These are phyloP conservation scores for Nyctereutes procyonoides DNA, from an alignment of 2,113 vertebrate genomes.

Conservation along the genomic window DNA sequence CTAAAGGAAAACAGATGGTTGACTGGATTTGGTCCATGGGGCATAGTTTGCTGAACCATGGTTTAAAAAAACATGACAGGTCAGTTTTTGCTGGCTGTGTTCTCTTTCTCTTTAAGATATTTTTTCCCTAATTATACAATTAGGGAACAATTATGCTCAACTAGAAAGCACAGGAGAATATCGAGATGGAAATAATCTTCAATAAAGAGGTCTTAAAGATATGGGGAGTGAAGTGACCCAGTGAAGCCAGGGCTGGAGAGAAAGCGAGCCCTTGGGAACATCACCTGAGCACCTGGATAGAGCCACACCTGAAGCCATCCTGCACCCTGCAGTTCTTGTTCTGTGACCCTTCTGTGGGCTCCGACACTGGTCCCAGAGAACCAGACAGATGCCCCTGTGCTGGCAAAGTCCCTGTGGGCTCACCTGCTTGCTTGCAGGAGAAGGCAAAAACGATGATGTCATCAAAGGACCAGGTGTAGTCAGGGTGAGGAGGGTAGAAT, in stretches of 20 bases:
- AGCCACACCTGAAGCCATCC: neutral
- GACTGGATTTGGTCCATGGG: neutral
- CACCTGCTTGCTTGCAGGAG: constrained; percentile 94
- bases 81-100: neutral
- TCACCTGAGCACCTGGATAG: neutral
- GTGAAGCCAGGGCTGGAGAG: neutral
- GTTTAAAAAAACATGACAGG: neutral
- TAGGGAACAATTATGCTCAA: neutral
- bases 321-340: neutral
- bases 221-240: neutral
- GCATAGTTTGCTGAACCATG: neutral
- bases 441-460: constrained; percentile 97
- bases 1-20: neutral
- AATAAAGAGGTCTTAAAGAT: neutral
- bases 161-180: neutral
- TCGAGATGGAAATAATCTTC: neutral
- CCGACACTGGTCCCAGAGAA: neutral
- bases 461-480: constrained; percentile 95
- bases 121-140: neutral
- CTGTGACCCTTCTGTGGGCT: neutral
- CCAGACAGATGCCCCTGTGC: neutral
- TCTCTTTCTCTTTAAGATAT: neutral
- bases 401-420: neutral
- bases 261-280: neutral
- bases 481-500: constrained; percentile 93